Evolutionary conservation across 2,113 vertebrate species (phyloP), one percentile per base, ranked within the genome.

Genomic region (Cyanistes caeruleus): DNA sequence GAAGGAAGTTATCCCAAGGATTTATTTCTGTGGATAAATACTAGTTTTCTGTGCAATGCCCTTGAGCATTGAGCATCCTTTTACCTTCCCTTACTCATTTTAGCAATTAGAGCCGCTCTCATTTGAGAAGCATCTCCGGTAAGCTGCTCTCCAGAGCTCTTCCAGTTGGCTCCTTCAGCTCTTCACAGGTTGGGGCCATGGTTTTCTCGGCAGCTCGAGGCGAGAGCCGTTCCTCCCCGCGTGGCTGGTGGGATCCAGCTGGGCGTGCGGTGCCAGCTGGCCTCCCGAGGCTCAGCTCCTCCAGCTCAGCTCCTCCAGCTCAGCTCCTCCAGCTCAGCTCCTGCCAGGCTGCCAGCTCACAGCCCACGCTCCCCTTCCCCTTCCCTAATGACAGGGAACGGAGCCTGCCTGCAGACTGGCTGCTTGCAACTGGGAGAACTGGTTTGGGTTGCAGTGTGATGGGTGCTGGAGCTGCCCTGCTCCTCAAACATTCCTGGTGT

Each of bases 361-460:
- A 53, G 84, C 96, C 93, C 86, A 89, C 80, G 12, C 86, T 84
- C 51, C 14, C 37, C 77, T 87, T 82, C 56, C 84, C 62, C 63
- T 73, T 73, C 86, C 88, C 68, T 76, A 30, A 44, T 10, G 79
- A 86, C 63, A 81, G 86, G 63, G 67, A 90, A 2, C 2, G 0
- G n/a, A 83, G 70, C 25, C 68, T 51, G 48, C 13, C 7, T 60
- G 81, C 89, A 74, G 49, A 48, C 7, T 1, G 87, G 22, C 48
- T 68, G 75, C 5, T 18, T 52, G 51, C 39, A 20, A 90, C 94
- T 92, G 91, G 95, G 91, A 90, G 88, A 90, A 92, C 93, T 93
- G 94, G 96, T 96, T 96, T 84, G 1, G 9, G 17, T 24, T 67
- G 93, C 52, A 3, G 53, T 0, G 3, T 11, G 75, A 19, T 1